These are phyloP conservation scores for Dascillus cervinus DNA, from an alignment of 2,888 invertebrate genomes.

Conservation along the genomic window DNA sequence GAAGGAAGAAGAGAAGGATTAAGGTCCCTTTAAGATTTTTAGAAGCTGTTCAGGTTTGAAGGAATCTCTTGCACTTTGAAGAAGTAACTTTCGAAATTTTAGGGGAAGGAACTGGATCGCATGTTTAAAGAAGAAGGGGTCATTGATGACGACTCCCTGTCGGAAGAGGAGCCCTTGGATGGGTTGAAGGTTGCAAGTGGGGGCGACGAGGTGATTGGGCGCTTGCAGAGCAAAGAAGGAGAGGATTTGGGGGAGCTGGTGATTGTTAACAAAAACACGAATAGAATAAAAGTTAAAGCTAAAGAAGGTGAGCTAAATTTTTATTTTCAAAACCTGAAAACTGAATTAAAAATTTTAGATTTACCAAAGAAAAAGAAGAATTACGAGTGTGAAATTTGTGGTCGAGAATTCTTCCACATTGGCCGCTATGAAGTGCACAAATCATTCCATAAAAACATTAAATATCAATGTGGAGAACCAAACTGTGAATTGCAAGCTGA, in stretches of 20 bases:
- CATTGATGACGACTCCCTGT: slow-evolving; percentile 52
- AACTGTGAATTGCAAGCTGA: slow-evolving; percentile 32
- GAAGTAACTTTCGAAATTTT: slow-evolving; percentile 5
- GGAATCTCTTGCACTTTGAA: not conserved
- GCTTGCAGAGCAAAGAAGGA: slow-evolving; percentile 54
- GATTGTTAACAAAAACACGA: slow-evolving; percentile 45
- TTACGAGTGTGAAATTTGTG: slow-evolving; percentile 48
- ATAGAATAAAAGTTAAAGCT: slow-evolving; percentile 16
- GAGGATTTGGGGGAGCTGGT: slow-evolving; percentile 55
- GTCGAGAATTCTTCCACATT: slow-evolving; percentile 45
- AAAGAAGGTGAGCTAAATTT: slow-evolving; percentile 24
- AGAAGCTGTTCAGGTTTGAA: slow-evolving; percentile 53
- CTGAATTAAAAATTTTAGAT: no score
- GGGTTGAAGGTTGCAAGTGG: slow-evolving; percentile 21
- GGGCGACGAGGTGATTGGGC: slow-evolving; percentile 54
- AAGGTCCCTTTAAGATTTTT: slow-evolving; percentile 57
- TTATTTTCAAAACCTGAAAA: not conserved
- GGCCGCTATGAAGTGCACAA: slow-evolving; percentile 48
- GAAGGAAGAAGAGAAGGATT: slow-evolving; percentile 53
- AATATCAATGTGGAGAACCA: slow-evolving; percentile 47
- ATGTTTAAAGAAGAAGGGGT: slow-evolving; percentile 67
- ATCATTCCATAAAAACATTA: slow-evolving; percentile 53
- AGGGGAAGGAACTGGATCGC: slow-evolving; percentile 68
- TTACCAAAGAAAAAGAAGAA: no score
- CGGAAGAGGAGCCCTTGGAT: slow-evolving; percentile 37